phyloP scores from a whole-genome alignment of 2,888 invertebrate species.

The Koerneria pararmatus region DNA sequence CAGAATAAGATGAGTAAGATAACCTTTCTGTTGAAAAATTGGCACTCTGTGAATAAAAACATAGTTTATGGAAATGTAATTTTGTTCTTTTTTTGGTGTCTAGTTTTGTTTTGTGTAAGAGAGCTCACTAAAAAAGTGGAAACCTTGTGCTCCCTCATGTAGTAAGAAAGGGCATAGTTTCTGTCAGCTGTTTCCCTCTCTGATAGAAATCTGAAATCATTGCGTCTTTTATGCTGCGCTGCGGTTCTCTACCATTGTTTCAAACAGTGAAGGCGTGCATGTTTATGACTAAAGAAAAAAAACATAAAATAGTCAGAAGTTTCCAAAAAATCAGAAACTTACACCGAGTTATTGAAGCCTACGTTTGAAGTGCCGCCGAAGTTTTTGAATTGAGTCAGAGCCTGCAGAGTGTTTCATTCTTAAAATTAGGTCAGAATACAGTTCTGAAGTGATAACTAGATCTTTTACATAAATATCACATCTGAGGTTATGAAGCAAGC shows the following conservation, averaged over 20 bases:
- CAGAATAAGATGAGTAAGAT: no score
- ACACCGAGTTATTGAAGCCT: constrained; percentile 85
- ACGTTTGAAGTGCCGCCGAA: constrained; percentile 78
- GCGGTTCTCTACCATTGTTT: no score
- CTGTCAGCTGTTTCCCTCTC: constrained; percentile 93
- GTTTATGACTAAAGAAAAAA: no score
- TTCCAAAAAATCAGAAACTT: no score
- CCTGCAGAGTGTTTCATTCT: constrained; percentile 27
- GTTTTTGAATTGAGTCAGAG: constrained; percentile 38
- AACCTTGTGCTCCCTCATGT: constrained; percentile 77
- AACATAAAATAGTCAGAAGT: no score
- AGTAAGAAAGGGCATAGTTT: constrained; percentile 94
- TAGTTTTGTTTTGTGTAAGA: no score
- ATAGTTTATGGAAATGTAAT: no score
- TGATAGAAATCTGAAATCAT: constrained; percentile 61
- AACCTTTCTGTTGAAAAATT: no score
- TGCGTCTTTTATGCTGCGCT: neutral
- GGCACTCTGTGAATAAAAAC: no score
- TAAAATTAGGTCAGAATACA: neutral
- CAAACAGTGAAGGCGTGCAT: no score
- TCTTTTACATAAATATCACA: neutral
- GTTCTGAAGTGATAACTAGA: neutral
- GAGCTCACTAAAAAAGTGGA: no score
- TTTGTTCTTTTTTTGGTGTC: no score
- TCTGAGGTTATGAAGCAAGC: neutral